Evolutionary conservation across 2,113 vertebrate species (phyloP), one percentile per base, ranked within the genome.

Genomic region (Austrofundulus limnaeus): DNA sequence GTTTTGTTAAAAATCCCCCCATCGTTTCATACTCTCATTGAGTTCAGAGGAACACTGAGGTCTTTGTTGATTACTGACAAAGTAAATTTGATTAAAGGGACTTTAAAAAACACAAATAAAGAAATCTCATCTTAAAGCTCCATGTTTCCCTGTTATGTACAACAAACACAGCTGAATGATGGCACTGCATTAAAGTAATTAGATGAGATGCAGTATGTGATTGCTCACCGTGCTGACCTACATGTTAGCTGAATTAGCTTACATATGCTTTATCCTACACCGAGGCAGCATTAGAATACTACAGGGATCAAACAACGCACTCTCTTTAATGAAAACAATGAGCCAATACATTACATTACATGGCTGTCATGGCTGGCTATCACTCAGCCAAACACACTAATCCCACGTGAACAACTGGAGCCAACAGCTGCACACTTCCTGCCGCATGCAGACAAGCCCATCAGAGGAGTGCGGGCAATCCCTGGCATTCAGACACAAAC

Each of bases 281-380:
- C 53, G 7, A 20, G 46, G 56, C 49, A 16, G 51, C 47, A 24
- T 78, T 76, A 71, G 16, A 66, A 69, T 61, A 48, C 73, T 68
- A 46, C 49, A 7, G 72, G 78, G 80, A 87, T 81, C 72, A 71
- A 78, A 77, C 66, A 39, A 55, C 38, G 42, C 85, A 88, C 86
- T 90, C 85, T 88, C 80, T 85, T 81, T 86, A 88, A 90, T 87
- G 82, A 90, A 87, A 82, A 85, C 82, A 88, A 90, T 78, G 82
- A 84, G 77, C 62, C 84, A 80, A 74, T 73, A 60, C 80, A 83
- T 79, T 79, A 77, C 71, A 84, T 84, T 85, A 80, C 50, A 70
- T 57, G 81, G 67, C 78, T 59, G 82, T 76, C 85, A 75, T 52
- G 78, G 28, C 51, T 38, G 65, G 53, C 75, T 80, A 83, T 88